phyloP scores from a whole-genome alignment of 2,888 invertebrate genomes.

The Cantharis flavilabris region DNA sequence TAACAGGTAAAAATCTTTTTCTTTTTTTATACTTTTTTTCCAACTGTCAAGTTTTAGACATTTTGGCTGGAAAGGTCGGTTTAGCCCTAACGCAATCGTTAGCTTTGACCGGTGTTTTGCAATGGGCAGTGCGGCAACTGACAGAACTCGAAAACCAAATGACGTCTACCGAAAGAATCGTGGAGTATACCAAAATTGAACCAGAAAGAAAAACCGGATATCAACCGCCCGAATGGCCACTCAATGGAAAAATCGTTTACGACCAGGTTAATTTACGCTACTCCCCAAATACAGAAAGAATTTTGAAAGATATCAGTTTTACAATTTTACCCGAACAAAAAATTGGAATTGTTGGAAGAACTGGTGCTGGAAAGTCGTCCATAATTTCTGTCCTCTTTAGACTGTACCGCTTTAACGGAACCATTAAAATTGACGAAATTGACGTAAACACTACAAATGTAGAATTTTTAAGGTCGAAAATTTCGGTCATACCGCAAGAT shows the following conservation, averaged over 20 bases:
- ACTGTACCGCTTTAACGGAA: constrained; percentile 75
- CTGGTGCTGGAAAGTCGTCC: constrained; percentile 81
- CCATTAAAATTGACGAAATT: constrained; percentile 77
- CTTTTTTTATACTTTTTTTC: neutral
- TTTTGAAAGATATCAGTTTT: constrained; percentile 72
- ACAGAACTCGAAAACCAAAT: constrained; percentile 81
- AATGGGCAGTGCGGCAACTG: constrained; percentile 77
- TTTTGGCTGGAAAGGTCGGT: constrained; percentile 75
- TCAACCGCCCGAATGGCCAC: constrained; percentile 74
- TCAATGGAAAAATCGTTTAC: constrained; percentile 70
- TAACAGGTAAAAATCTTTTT: neutral
- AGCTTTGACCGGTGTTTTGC: constrained; percentile 70
- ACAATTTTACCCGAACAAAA: constrained; percentile 68
- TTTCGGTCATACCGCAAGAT: constrained; percentile 86
- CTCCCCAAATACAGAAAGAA: constrained; percentile 69
- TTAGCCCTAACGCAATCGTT: constrained; percentile 81
- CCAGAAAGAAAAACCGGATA: constrained; percentile 44
- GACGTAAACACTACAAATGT: constrained; percentile 72
- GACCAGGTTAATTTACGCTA: constrained; percentile 73
- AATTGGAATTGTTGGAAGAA: constrained; percentile 79
- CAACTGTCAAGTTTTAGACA: constrained; percentile 46
- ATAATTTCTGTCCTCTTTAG: constrained; percentile 78
- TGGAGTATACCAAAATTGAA: constrained; percentile 56
- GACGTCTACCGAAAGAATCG: constrained; percentile 85
- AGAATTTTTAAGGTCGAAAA: constrained; percentile 72